Percentiles rank a stretch among this genome's conserved stretches.
Conservation (phyloP, 2,888 invertebrate species). For the Papilio protenor region DNA sequence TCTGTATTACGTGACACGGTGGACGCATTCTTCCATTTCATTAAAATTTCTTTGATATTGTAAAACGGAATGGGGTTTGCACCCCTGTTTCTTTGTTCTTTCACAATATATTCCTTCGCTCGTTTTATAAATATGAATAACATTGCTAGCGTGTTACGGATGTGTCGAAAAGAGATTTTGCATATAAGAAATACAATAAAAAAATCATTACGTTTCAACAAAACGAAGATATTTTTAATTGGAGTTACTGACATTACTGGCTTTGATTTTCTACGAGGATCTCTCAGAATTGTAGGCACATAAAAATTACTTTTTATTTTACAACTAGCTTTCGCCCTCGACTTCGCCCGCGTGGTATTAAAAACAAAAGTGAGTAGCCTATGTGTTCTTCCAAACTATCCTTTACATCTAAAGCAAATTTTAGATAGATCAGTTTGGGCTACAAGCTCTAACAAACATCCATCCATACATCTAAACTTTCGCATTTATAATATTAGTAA, state of each 20-base stretch:
- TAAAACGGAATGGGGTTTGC: conserved; percentile 27
- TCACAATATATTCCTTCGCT: conserved; percentile 8
- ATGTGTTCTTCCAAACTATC: too few relatives aligned
- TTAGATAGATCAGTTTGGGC: too few relatives aligned
- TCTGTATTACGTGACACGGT: conserved; percentile 26
- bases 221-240: background rate
- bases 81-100: conserved; percentile 25
- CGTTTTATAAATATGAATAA: conserved; percentile 15
- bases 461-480: too few relatives aligned
- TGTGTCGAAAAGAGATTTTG: background rate
- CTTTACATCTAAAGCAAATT: too few relatives aligned
- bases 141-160: conserved; percentile 7
- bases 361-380: too few relatives aligned
- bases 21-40: conserved; percentile 32
- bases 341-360: too few relatives aligned
- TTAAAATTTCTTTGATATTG: conserved; percentile 37
- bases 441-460: too few relatives aligned
- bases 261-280: too few relatives aligned
- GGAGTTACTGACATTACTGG: background rate
- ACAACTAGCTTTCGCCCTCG: too few relatives aligned
- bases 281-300: too few relatives aligned
- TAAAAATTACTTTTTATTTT: too few relatives aligned
- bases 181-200: background rate
- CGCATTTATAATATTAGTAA: too few relatives aligned
- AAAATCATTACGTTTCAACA: background rate